These are phyloP conservation scores for Phocoena sinus DNA, from an alignment of 2,113 vertebrate species.

Conservation along the genomic window DNA sequence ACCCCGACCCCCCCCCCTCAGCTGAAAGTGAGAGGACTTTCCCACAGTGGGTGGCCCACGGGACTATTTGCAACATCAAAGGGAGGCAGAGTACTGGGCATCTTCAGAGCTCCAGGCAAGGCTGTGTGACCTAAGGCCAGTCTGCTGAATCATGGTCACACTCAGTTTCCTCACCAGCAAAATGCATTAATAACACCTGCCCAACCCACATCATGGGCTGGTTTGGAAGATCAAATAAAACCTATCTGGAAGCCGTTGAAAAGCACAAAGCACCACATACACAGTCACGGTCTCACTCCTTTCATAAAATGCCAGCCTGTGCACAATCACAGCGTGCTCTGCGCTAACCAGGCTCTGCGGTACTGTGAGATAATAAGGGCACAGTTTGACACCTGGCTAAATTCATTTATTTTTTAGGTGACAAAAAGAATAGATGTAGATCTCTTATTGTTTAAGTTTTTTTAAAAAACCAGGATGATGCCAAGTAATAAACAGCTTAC, in stretches of 20 bases:
- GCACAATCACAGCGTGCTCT: not conserved
- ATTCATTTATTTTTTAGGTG: not conserved
- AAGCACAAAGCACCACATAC: not conserved
- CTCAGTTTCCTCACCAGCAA: not conserved
- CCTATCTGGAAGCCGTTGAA: not conserved
- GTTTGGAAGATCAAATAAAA: constrained; percentile 30
- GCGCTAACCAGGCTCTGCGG: not conserved
- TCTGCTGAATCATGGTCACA: not conserved
- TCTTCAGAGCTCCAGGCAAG: not conserved
- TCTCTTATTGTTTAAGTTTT: not conserved
- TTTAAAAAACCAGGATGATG: not conserved
- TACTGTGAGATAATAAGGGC: not conserved
- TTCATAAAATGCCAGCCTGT: not conserved
- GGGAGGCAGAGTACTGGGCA: not conserved
- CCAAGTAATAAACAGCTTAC: not conserved
- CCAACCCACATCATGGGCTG: not conserved
- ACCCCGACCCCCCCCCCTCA: accelerated
- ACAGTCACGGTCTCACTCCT: not conserved
- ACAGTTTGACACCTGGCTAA: not conserved
- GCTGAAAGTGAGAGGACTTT: not conserved
- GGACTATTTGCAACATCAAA: not conserved
- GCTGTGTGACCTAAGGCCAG: not conserved
- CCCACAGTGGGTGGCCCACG: not conserved
- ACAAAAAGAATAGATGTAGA: not conserved
- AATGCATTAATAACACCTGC: constrained; percentile 15